phyloP scores from a whole-genome alignment of 1,140 invertebrate species.

The Cylas formicarius region DNA sequence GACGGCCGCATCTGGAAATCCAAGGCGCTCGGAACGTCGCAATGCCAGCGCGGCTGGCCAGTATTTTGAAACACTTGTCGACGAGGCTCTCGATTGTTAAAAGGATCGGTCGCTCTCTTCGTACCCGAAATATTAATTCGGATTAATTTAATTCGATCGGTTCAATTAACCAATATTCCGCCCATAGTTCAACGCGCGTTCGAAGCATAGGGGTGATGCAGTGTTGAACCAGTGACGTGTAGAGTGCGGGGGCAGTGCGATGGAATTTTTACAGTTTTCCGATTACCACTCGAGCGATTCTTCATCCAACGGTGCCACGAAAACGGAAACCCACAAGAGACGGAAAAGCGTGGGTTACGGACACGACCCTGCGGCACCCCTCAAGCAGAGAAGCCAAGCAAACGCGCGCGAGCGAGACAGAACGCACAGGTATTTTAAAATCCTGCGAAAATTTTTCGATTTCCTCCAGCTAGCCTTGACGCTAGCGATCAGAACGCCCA shows the following conservation, averaged over 20 bases:
- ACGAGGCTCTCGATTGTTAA: slow-evolving; percentile 1
- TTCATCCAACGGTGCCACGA: neutral
- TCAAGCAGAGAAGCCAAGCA: slow-evolving; percentile 58
- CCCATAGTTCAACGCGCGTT: too few relatives aligned
- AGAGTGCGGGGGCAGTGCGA: too few relatives aligned
- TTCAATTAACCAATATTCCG: slow-evolving; percentile 4
- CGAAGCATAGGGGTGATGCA: too few relatives aligned
- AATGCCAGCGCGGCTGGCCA: slow-evolving; percentile 1
- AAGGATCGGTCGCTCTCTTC: neutral
- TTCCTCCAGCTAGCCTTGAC: too few relatives aligned
- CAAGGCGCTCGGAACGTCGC: neutral
- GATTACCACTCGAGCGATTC: neutral
- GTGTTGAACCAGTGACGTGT: too few relatives aligned
- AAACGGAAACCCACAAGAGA: slow-evolving; percentile 6
- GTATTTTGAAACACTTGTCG: slow-evolving; percentile 14
- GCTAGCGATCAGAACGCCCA: neutral
- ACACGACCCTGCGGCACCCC: slow-evolving; percentile 17
- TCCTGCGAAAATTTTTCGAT: slow-evolving; percentile 2
- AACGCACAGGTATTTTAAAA: slow-evolving; percentile 60
- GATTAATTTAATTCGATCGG: neutral
- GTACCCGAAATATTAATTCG: slow-evolving; percentile 1
- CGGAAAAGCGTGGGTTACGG: slow-evolving; percentile 7
- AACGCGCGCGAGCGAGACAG: slow-evolving; percentile 66
- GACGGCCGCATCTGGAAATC: slow-evolving; percentile 7
- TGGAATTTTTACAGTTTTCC: slow-evolving; percentile 15